phyloP scores from a whole-genome alignment of 2,888 invertebrate species.

The Drosophila subsilvestris region DNA sequence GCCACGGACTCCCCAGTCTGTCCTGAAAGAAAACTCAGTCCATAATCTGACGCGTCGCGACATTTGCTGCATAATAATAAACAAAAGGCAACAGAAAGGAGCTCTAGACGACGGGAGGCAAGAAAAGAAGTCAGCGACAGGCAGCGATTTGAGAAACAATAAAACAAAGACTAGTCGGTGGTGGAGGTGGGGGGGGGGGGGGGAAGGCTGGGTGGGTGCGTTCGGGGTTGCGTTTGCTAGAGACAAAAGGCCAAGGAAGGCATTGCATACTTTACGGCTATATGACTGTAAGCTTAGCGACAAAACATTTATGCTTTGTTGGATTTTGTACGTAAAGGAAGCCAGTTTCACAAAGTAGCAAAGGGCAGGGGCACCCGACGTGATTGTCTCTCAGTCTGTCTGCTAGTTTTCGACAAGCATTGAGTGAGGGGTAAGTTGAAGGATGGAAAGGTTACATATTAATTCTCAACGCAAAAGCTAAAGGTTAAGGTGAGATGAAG shows the following conservation, averaged over 20 bases:
- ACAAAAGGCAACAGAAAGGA: slow-evolving; percentile 26
- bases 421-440: slow-evolving; percentile 1
- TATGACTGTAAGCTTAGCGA: slow-evolving; percentile 50
- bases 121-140: slow-evolving; percentile 42
- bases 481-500: slow-evolving; percentile 45
- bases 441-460: slow-evolving; percentile 24
- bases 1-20: background rate
- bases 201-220: background rate
- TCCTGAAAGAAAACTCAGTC: slow-evolving; percentile 20
- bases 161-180: slow-evolving; percentile 49
- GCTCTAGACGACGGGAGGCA: slow-evolving; percentile 21
- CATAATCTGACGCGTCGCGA: slow-evolving; percentile 51
- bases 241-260: slow-evolving; percentile 38
- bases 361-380: slow-evolving; percentile 9
- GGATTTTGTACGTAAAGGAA: slow-evolving; percentile 38
- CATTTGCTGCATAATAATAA: slow-evolving; percentile 52
- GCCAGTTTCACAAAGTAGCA: background rate
- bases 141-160: slow-evolving; percentile 52
- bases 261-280: slow-evolving; percentile 45
- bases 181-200: no score
- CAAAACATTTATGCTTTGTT: slow-evolving; percentile 52
- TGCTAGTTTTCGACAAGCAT: slow-evolving; percentile 38
- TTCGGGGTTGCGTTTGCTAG: background rate
- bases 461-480: slow-evolving; percentile 40
- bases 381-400: slow-evolving; percentile 34